Percentiles rank a stretch among this genome's conserved stretches.
phyloP scores from a whole-genome alignment of 2,113 vertebrate genomes.

The Globicephala melas region DNA sequence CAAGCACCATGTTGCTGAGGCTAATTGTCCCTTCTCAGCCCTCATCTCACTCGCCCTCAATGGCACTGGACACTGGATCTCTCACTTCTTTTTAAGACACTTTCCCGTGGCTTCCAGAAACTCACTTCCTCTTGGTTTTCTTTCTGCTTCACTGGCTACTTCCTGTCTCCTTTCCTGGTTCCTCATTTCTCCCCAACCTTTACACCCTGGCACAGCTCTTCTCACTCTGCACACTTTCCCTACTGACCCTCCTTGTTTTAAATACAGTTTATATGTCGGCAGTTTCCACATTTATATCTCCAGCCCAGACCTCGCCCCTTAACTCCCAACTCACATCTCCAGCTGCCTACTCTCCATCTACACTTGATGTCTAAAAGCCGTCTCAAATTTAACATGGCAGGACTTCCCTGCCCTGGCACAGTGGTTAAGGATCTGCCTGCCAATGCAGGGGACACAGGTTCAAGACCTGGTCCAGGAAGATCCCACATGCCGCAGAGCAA shows the following conservation, averaged over 20 bases:
- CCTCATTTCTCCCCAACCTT: neutral
- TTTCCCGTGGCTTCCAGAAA: neutral
- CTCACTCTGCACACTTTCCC: neutral
- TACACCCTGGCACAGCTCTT: too few relatives aligned
- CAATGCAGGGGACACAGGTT: too few relatives aligned
- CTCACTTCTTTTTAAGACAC: neutral
- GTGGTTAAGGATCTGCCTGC: too few relatives aligned
- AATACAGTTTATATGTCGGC: accelerated
- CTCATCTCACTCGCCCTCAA: neutral
- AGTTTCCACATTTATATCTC: neutral
- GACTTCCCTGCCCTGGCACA: too few relatives aligned
- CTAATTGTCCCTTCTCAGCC: neutral
- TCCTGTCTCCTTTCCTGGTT: neutral
- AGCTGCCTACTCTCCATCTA: neutral
- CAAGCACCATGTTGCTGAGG: neutral
- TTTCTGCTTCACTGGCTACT: neutral
- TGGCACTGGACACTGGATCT: accelerated
- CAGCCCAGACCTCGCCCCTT: neutral
- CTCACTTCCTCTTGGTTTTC: neutral
- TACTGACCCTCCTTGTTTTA: neutral
- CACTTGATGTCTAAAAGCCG: neutral
- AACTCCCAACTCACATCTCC: neutral
- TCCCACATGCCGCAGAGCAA: too few relatives aligned
- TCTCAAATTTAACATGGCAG: neutral
- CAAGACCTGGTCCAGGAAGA: too few relatives aligned